Evolutionary conservation across 2,888 invertebrate genomes (phyloP), one percentile per base, ranked within the genome.

Genomic region (Mechanitis mazaeus): DNA sequence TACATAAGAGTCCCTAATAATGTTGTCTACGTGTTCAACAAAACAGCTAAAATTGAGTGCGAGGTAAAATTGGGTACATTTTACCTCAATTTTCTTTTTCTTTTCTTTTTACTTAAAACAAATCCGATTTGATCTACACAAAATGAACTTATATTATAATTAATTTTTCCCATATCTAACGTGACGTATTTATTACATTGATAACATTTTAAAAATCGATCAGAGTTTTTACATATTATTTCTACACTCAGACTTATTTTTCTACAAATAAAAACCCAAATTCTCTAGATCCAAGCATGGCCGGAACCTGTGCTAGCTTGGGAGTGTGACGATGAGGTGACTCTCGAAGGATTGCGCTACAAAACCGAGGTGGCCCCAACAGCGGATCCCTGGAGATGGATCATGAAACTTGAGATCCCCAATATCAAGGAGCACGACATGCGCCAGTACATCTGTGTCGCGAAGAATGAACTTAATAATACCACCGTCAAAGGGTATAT

Each of bases 231-330:
- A 20, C 20, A 20, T 20, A 1, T 20, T 55, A 60, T 45, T 58
- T 42, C 33, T 53, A 54, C 12, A 33, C 31, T 45, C 28, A 12
- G 9, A 50, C n/a, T 20, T 2, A 28, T 45, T 33, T 45, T n/a
- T 46, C 5, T 57, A n/a, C 20, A 31, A 9, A 33, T 35, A 57
- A 3, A 46, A 5, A 50, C n/a, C 31, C 46, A 28, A 12, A 35
- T 54, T 54, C 53, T 64, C 6, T 69, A 92, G 92, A 93, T 96
- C 33, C 97, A 97, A 87, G 96, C 96, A 0, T 97, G 94, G 84
- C 97, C 97, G 0, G 95, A 95, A 73, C 94, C 97, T 0, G 92
- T 96, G 0, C 91, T 94, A 58, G 96, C 96, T 72, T 97, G 97
- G 97, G 95, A 96, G 76, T 91, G 93, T 20, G 95, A 96, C 72